phyloP scores from a whole-genome alignment of 2,888 invertebrate genomes.

The Noctua janthe region DNA sequence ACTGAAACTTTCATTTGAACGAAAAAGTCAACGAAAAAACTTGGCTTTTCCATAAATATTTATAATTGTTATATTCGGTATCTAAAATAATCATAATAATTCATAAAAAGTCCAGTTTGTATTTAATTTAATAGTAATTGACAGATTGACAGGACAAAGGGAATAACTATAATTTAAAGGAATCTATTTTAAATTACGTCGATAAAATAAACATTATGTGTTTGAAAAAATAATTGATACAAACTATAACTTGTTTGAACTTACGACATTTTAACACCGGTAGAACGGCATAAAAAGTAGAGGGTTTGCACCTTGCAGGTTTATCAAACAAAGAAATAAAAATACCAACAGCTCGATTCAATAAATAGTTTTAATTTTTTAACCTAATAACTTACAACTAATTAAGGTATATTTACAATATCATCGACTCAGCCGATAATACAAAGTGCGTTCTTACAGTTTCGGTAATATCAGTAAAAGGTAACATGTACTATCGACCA shows the following conservation, averaged over 20 bases:
- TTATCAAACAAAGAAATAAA: constrained; percentile 58
- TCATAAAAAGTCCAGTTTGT: not conserved
- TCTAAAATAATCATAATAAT: not conserved
- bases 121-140: constrained; percentile 22
- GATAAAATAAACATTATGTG: constrained; percentile 39
- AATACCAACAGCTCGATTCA: constrained; percentile 71
- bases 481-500: constrained; percentile 74
- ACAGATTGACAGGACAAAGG: constrained; percentile 39
- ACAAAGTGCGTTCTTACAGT: constrained; percentile 75
- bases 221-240: constrained; percentile 47
- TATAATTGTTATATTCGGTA: not conserved
- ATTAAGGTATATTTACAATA: constrained; percentile 78
- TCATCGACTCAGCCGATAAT: constrained; percentile 73
- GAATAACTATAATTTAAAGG: not conserved
- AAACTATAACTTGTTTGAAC: constrained; percentile 48
- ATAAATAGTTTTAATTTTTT: constrained; percentile 86
- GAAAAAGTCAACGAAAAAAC: not conserved
- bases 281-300: constrained; percentile 40
- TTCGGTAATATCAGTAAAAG: constrained; percentile 75
- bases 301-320: constrained; percentile 40
- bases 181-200: constrained; percentile 23
- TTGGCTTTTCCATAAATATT: not conserved
- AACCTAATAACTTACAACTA: constrained; percentile 71
- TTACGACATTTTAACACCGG: constrained; percentile 42
- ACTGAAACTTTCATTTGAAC: not conserved